Evolutionary conservation across 2,797 vertebrate species (phyloP).

Genomic region (Thamnophis elegans): DNA sequence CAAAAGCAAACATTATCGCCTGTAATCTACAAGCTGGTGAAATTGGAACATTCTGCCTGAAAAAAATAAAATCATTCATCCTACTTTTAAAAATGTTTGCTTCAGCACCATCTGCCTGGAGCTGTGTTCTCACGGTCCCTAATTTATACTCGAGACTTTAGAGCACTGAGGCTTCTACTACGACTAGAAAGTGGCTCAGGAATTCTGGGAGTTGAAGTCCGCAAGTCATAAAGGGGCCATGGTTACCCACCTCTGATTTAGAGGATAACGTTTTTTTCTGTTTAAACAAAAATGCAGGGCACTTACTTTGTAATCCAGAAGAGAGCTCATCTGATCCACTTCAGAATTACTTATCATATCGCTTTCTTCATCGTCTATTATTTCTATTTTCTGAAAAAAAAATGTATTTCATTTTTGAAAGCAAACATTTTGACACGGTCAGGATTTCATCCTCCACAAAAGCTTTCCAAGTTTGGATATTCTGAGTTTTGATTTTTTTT

Average conservation of each 20-base stretch:
- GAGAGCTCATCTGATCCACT: slow-evolving; percentile 88
- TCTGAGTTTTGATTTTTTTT: not conserved
- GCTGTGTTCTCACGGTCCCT: not conserved
- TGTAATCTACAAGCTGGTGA: slow-evolving; percentile 9
- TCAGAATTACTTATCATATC: slow-evolving; percentile 84
- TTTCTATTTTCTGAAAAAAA: slow-evolving; percentile 88
- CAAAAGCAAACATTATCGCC: not conserved
- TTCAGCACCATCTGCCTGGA: not conserved
- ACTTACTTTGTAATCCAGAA: slow-evolving; percentile 93
- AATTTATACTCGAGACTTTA: not conserved
- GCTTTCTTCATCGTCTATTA: slow-evolving; percentile 85
- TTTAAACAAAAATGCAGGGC: not conserved
- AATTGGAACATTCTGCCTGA: not conserved
- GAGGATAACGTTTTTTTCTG: not conserved
- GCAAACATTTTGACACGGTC: not conserved
- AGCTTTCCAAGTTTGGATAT: not conserved
- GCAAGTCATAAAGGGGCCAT: not conserved
- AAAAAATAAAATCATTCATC: not conserved
- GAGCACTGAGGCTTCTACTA: not conserved
- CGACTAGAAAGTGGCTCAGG: not conserved
- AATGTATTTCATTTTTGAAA: not conserved
- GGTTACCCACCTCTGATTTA: not conserved
- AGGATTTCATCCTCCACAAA: fast-evolving
- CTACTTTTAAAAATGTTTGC: not conserved
- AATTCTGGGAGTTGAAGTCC: not conserved